phyloP scores from a whole-genome alignment of 2,888 invertebrate species.

The Netelia inedita region DNA sequence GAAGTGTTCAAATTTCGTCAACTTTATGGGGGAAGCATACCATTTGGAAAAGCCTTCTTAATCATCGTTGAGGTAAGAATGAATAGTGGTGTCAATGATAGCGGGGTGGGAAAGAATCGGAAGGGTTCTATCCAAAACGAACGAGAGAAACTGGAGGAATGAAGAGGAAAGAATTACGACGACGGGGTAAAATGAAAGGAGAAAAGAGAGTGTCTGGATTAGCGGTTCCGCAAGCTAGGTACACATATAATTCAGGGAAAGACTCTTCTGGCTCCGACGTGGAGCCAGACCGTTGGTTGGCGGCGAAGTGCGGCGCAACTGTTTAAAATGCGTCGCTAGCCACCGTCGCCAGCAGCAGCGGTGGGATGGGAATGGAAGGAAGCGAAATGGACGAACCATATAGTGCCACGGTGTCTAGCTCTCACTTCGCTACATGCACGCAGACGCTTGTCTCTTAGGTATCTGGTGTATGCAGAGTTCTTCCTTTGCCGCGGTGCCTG shows the following conservation, averaged over 20 bases:
- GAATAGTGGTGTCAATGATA: conserved; percentile 14
- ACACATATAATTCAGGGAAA: conserved; percentile 71
- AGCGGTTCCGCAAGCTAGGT: conserved; percentile 66
- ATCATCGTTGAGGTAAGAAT: conserved; percentile 11
- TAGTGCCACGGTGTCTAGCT: conserved; percentile 58
- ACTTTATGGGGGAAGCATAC: not conserved
- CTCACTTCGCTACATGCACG: conserved; percentile 43
- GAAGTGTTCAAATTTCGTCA: no score
- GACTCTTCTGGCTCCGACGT: conserved; percentile 70
- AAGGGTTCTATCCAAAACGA: conserved; percentile 43
- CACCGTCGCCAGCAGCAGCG: conserved; percentile 60
- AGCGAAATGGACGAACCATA: conserved; percentile 61
- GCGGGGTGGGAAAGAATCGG: conserved; percentile 11
- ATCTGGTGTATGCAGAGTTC: conserved; percentile 44
- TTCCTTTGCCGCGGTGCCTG: conserved; percentile 45
- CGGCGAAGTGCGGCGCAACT: conserved; percentile 36
- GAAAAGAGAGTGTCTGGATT: conserved; percentile 66
- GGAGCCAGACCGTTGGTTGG: conserved; percentile 36
- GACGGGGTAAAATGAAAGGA: conserved; percentile 20
- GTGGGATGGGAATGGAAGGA: conserved; percentile 45
- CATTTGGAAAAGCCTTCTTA: not conserved
- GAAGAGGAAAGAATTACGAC: conserved; percentile 18
- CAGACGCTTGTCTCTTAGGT: conserved; percentile 13
- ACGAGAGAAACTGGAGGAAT: conserved; percentile 19
- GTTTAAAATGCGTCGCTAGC: conserved; percentile 71